Evolutionary conservation across 2,797 vertebrate species (phyloP).

Genomic region (Lepus oiostolus): DNA sequence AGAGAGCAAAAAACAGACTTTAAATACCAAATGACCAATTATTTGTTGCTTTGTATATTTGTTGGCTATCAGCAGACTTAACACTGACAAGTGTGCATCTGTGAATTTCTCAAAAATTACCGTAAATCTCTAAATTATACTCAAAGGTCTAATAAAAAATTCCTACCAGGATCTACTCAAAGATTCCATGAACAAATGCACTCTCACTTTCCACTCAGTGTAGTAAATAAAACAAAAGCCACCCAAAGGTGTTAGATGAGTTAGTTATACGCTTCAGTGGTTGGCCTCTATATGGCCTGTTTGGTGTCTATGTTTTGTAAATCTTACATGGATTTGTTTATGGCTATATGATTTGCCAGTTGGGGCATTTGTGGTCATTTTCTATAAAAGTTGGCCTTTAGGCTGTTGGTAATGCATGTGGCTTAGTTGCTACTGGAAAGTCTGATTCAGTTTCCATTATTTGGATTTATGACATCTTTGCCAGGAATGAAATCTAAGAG

Average conservation of each 20-base stretch:
- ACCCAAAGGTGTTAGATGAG: conserved; percentile 1
- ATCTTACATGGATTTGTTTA: not conserved
- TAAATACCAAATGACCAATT: not conserved
- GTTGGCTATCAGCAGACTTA: not conserved
- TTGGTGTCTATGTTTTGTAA: not conserved
- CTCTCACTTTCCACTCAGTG: not conserved
- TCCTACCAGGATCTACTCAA: not conserved
- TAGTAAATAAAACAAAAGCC: conserved; percentile 16
- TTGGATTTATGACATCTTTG: conserved; percentile 44
- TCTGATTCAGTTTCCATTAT: conserved; percentile 72
- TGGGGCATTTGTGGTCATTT: conserved; percentile 21
- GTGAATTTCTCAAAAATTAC: conserved; percentile 1
- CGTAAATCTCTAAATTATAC: not conserved
- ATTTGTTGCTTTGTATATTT: not conserved
- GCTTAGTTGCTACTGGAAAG: conserved; percentile 67
- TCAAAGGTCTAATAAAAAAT: conserved; percentile 26
- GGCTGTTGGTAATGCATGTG: conserved; percentile 16
- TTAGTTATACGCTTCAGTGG: not conserved
- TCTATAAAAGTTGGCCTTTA: conserved; percentile 6
- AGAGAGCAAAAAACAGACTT: conserved; percentile 52
- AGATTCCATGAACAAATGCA: not conserved
- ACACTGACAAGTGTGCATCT: not conserved
- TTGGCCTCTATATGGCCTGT: not conserved
- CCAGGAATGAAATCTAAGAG: conserved; percentile 54
- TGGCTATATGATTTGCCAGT: not conserved